Percentiles rank a stretch among this genome's conserved stretches.
Conservation (phyloP, 1,140 invertebrate genomes). For the Caerostris darwini region DNA sequence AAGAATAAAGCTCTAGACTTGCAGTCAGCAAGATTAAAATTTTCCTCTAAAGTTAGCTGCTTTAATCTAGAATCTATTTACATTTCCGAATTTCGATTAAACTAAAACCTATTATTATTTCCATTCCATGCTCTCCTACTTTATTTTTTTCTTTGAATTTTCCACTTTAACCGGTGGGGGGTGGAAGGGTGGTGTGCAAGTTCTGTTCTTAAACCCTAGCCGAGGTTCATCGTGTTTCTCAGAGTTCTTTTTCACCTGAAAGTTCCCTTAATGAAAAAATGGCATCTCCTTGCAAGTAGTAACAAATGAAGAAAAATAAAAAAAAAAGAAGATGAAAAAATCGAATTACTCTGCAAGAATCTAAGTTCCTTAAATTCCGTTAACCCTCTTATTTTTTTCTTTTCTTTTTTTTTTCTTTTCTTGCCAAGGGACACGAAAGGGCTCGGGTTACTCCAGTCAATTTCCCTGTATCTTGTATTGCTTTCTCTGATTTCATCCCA, state of each 20-base stretch:
- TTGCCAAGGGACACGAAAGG: background rate
- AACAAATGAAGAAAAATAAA: constrained; percentile 40
- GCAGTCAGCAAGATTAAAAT: constrained; percentile 12
- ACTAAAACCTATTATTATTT: background rate
- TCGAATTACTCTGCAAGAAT: constrained; percentile 52
- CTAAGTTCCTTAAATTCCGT: constrained; percentile 54
- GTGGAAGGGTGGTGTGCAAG: background rate
- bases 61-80: constrained; percentile 34
- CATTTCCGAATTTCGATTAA: constrained; percentile 26
- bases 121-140: background rate
- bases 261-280: constrained; percentile 21
- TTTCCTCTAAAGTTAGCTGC: constrained; percentile 9
- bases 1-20: background rate
- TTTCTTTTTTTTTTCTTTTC: background rate
- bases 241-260: constrained; percentile 4
- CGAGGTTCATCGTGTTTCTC: background rate
- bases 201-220: background rate
- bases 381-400: background rate
- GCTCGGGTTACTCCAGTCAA: constrained; percentile 40
- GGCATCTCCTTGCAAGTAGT: constrained; percentile 15
- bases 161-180: background rate
- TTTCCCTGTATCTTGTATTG: constrained; percentile 50
- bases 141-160: background rate
- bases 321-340: constrained; percentile 38
- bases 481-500: constrained; percentile 14